Conservation (phyloP, 2,797 vertebrate genomes). For the Gallinago nigripennis region DNA sequence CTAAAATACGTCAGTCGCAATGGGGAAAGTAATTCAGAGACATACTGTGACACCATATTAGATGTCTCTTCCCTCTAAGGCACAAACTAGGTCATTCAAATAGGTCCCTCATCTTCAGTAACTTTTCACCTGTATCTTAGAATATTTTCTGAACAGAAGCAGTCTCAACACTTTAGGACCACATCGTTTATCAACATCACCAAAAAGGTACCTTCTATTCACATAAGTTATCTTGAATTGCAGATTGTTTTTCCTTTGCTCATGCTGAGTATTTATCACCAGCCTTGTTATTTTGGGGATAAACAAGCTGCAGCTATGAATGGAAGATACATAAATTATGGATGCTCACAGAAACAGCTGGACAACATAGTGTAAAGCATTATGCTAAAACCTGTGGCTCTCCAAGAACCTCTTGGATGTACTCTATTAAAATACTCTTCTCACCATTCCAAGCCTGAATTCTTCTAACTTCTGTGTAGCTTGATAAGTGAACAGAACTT, state of each 20-base stretch:
- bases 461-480: not conserved
- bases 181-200: not conserved
- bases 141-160: not conserved
- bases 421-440: not conserved
- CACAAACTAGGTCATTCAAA: not conserved
- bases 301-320: constrained; percentile 29
- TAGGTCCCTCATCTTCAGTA: not conserved
- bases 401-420: not conserved
- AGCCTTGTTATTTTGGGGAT: not conserved
- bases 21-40: not conserved
- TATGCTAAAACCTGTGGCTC: not conserved
- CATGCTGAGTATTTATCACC: not conserved
- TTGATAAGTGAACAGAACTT: not conserved
- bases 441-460: not conserved
- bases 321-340: constrained; percentile 1
- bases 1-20: constrained; percentile 12
- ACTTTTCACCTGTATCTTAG: not conserved
- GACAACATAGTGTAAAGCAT: not conserved
- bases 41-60: not conserved
- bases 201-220: constrained; percentile 5
- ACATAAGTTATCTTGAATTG: not conserved
- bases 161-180: not conserved
- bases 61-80: not conserved
- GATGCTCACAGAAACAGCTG: not conserved
- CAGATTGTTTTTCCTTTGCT: constrained; percentile 10